Evolutionary conservation across 2,797 vertebrate species (phyloP).

Genomic region (Chloroceryle inda): DNA sequence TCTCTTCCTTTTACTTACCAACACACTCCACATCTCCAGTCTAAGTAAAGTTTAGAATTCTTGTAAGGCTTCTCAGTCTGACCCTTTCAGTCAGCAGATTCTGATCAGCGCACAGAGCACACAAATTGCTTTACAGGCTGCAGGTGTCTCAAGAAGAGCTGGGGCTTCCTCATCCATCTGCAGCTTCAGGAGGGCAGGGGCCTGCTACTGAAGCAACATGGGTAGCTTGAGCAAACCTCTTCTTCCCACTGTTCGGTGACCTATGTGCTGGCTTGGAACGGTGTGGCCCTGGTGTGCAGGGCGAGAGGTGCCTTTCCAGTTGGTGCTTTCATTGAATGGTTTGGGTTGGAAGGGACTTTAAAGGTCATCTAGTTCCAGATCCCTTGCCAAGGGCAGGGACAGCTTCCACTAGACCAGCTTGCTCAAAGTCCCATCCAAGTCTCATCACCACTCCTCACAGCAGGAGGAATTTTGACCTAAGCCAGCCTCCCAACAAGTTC

Average conservation of each 20-base stretch:
- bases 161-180: neutral
- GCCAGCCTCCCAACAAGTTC: neutral
- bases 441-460: neutral
- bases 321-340: neutral
- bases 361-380: neutral
- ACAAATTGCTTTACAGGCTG: neutral
- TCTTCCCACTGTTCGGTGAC: neutral
- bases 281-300: fast-evolving
- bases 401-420: neutral
- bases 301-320: neutral
- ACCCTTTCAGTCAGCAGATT: neutral
- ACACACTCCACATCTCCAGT: neutral
- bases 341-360: neutral
- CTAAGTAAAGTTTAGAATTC: neutral
- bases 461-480: neutral
- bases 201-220: neutral
- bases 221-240: neutral
- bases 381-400: neutral
- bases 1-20: neutral
- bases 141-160: neutral
- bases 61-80: neutral
- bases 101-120: neutral
- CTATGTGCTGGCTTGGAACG: fast-evolving
- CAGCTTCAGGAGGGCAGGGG: neutral
- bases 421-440: neutral